phyloP scores from a whole-genome alignment of 1,140 invertebrate species.

The Alviniconcha marisindica region DNA sequence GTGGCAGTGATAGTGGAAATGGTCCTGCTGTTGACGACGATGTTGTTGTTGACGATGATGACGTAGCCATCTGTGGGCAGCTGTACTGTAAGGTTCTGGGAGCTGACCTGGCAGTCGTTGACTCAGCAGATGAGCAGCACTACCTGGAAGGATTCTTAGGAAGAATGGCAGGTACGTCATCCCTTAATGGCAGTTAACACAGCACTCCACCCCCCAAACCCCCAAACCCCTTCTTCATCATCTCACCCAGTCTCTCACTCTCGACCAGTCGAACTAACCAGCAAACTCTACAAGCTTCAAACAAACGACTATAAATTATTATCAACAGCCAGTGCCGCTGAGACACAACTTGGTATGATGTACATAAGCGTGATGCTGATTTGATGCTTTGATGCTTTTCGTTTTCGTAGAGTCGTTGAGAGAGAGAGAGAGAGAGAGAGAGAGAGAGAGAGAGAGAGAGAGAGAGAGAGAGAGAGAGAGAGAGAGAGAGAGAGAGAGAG shows the following conservation, averaged over 20 bases:
- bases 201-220: not conserved
- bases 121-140: constrained; percentile 21
- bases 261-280: too few relatives aligned
- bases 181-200: not conserved
- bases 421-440: too few relatives aligned
- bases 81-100: constrained; percentile 35
- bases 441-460: too few relatives aligned
- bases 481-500: not conserved
- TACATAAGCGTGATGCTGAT: too few relatives aligned
- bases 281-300: too few relatives aligned
- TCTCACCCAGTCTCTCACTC: too few relatives aligned
- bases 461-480: not conserved
- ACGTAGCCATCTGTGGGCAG: not conserved
- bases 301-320: too few relatives aligned
- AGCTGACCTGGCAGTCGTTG: constrained; percentile 19
- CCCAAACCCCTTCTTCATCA: too few relatives aligned
- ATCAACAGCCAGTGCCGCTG: too few relatives aligned
- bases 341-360: too few relatives aligned
- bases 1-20: not conserved
- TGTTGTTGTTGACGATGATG: not conserved
- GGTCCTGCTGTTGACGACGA: not conserved
- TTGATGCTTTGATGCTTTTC: too few relatives aligned
- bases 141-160: constrained; percentile 27
- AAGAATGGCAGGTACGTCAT: not conserved
- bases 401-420: too few relatives aligned